phyloP scores from a whole-genome alignment of 1,140 invertebrate species.

The Caenorhabditis latens region DNA sequence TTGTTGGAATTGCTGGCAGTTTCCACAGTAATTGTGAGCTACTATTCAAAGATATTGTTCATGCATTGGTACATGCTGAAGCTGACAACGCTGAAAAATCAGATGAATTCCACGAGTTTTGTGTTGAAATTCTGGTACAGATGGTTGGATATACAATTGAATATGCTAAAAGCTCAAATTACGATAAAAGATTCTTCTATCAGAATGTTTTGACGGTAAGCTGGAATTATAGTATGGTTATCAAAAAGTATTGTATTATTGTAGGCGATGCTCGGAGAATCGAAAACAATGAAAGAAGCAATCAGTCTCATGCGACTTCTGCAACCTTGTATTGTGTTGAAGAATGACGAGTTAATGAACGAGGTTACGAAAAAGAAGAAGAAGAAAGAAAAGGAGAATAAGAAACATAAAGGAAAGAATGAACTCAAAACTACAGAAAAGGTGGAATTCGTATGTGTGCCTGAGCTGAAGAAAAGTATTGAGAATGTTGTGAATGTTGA shows the following conservation, averaged over 20 bases:
- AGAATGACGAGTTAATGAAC: conserved; percentile 26
- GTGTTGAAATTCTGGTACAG: conserved; percentile 27
- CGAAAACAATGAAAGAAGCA: conserved; percentile 12
- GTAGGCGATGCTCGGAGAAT: conserved; percentile 46
- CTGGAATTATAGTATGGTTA: neutral
- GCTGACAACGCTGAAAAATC: neutral
- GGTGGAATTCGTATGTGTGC: conserved; percentile 12
- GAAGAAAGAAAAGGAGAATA: conserved; percentile 37
- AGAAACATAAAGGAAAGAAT: conserved; percentile 40
- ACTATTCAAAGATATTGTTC: conserved; percentile 21
- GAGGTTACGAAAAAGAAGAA: conserved; percentile 47
- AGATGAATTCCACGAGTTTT: conserved; percentile 23
- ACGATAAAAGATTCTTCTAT: neutral
- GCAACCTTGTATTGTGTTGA: neutral
- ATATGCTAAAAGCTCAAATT: conserved; percentile 19
- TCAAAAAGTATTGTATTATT: neutral
- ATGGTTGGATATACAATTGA: conserved; percentile 46
- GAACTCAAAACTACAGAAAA: conserved; percentile 15
- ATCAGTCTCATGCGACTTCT: conserved; percentile 36
- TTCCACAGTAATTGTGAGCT: conserved; percentile 54
- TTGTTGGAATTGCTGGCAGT: conserved; percentile 55
- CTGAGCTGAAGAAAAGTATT: conserved; percentile 21
- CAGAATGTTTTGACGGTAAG: conserved; percentile 47
- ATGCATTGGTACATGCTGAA: neutral
- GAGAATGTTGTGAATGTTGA: neutral